phyloP scores from a whole-genome alignment of 2,888 invertebrate species.

The Malthinus flaveolus region DNA sequence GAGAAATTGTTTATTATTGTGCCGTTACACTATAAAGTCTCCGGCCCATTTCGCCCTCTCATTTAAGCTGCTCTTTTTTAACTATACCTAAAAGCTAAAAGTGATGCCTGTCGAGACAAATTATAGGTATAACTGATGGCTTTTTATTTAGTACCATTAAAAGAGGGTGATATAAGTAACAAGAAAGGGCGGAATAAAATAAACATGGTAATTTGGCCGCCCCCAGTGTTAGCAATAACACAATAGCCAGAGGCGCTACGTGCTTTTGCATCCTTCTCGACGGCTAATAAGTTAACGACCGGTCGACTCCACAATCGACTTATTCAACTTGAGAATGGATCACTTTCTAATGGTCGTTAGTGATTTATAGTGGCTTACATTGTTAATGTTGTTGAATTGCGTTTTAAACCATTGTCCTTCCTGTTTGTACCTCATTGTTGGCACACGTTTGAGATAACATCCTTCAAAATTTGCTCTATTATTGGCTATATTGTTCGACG shows the following conservation, averaged over 20 bases:
- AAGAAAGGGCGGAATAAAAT: slow-evolving; percentile 26
- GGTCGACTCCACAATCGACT: slow-evolving; percentile 30
- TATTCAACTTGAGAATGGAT: slow-evolving; percentile 43
- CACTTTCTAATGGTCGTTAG: slow-evolving; percentile 47
- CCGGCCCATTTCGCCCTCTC: no score
- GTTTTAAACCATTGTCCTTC: slow-evolving; percentile 31
- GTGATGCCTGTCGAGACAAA: slow-evolving; percentile 9
- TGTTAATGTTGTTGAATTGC: slow-evolving; percentile 37
- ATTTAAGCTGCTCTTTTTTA: no score
- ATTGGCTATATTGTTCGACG: neutral
- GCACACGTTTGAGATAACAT: slow-evolving; percentile 43
- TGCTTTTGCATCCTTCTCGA: slow-evolving; percentile 45
- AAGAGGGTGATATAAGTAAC: slow-evolving; percentile 11
- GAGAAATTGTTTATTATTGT: neutral
- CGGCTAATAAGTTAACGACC: slow-evolving; percentile 49
- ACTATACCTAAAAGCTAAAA: neutral
- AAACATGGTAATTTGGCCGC: slow-evolving; percentile 39
- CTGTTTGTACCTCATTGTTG: slow-evolving; percentile 46
- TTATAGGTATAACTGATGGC: slow-evolving; percentile 8
- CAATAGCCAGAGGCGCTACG: slow-evolving; percentile 49
- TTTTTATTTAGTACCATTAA: slow-evolving; percentile 14
- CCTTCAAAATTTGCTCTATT: neutral
- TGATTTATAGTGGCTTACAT: slow-evolving; percentile 50
- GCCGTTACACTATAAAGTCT: no score
- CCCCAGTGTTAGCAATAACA: slow-evolving; percentile 35